Evolutionary conservation across 2,888 invertebrate species (phyloP).

Genomic region (Noctua pronuba): DNA sequence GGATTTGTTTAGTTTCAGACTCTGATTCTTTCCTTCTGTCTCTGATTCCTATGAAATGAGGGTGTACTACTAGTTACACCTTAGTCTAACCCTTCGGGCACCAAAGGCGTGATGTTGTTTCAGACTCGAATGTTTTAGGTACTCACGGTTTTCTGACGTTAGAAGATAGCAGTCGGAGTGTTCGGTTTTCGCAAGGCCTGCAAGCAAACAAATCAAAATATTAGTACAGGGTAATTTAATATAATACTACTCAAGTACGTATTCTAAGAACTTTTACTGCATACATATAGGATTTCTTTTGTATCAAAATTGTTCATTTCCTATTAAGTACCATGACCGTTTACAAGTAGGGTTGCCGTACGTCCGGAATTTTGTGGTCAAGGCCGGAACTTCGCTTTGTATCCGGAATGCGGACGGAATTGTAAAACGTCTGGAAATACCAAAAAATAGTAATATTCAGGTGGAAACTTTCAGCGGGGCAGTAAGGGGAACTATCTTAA

Average conservation of each 20-base stretch:
- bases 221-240: not conserved
- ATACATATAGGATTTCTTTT: not conserved
- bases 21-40: not conserved
- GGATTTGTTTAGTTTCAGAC: not conserved
- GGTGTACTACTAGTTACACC: not conserved
- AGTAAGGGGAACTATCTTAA: no score
- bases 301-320: not conserved
- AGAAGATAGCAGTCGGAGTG: not conserved
- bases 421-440: not conserved
- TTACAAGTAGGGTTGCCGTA: not conserved
- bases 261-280: not conserved
- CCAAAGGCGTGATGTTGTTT: not conserved
- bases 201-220: not conserved
- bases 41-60: not conserved
- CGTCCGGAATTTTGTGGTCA: not conserved
- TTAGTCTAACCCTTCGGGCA: not conserved
- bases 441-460: not conserved
- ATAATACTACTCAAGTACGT: not conserved
- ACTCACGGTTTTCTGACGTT: conserved; percentile 1
- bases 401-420: not conserved
- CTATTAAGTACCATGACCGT: not conserved
- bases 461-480: no score
- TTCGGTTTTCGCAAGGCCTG: not conserved
- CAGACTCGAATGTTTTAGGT: not conserved
- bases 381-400: not conserved